phyloP scores from a whole-genome alignment of 2,888 invertebrate genomes.

The Mimumesa dahlbomi region DNA sequence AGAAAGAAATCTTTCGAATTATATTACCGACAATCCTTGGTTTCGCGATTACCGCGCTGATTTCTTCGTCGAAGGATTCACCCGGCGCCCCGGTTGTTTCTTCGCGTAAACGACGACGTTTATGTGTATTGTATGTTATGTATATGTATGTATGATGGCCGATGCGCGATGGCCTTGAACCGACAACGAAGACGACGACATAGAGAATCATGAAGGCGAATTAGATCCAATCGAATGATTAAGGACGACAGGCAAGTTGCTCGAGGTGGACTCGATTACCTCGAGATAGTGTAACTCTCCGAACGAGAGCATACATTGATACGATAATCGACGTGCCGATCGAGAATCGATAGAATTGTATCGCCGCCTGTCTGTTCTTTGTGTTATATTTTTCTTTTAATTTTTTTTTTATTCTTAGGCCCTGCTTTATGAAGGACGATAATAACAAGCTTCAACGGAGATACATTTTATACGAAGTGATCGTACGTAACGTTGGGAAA shows the following conservation, averaged over 20 bases:
- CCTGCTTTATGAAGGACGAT: too few species aligned
- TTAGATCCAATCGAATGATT: slow-evolving; percentile 68
- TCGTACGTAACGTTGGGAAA: too few species aligned
- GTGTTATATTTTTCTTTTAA: neutral
- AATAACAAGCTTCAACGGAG: too few species aligned
- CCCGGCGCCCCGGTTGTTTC: too few species aligned
- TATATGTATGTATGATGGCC: too few species aligned
- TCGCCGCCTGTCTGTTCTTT: too few species aligned
- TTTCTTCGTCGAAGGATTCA: slow-evolving; percentile 21
- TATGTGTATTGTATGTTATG: too few species aligned
- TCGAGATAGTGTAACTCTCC: slow-evolving; percentile 41
- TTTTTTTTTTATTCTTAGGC: too few species aligned
- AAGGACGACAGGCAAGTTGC: slow-evolving; percentile 54
- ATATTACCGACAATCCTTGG: slow-evolving; percentile 18
- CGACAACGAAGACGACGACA: slow-evolving; percentile 52
- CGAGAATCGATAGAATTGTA: slow-evolving; percentile 9
- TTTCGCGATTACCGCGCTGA: slow-evolving; percentile 12
- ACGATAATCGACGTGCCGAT: slow-evolving; percentile 26
- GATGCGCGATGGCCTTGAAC: slow-evolving; percentile 56
- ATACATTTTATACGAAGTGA: too few species aligned
- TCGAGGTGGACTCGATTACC: slow-evolving; percentile 60
- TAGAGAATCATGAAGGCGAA: slow-evolving; percentile 61
- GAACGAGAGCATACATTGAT: slow-evolving; percentile 23
- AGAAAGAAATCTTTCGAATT: slow-evolving; percentile 26
- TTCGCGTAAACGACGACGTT: too few species aligned